Conservation (phyloP, 2,888 invertebrate genomes). For the Zaprionus bogoriensis region DNA sequence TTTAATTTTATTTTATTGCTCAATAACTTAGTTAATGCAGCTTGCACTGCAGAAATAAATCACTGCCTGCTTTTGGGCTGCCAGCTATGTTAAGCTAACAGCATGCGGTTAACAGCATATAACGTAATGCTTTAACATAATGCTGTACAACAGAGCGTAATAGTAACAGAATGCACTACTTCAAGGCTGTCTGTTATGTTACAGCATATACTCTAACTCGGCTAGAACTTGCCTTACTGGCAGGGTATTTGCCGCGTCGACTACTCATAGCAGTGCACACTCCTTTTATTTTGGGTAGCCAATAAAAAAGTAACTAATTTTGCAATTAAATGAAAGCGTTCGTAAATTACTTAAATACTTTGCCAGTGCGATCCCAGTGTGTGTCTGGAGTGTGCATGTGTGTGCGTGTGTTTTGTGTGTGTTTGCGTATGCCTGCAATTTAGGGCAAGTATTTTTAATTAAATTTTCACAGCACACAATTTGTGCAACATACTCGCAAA, state of each 20-base stretch:
- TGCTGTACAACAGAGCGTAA: not conserved
- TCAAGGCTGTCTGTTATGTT: no score
- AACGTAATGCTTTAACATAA: not conserved
- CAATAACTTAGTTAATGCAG: not conserved
- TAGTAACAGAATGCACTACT: not conserved
- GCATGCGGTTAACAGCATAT: not conserved
- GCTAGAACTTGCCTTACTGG: no score
- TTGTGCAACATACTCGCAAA: slow-evolving; percentile 23
- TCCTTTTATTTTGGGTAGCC: slow-evolving; percentile 1
- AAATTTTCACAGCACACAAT: slow-evolving; percentile 55
- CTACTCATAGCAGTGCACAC: not conserved
- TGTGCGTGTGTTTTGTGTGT: slow-evolving; percentile 5
- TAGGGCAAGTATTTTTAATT: slow-evolving; percentile 73
- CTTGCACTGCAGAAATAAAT: not conserved
- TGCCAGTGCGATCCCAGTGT: slow-evolving; percentile 12
- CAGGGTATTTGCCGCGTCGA: slow-evolving; percentile 8
- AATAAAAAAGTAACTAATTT: slow-evolving; percentile 60
- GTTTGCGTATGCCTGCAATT: slow-evolving; percentile 38
- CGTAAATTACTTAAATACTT: slow-evolving; percentile 66
- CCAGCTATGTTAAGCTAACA: not conserved
- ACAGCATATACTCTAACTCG: no score
- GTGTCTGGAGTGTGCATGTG: slow-evolving; percentile 1
- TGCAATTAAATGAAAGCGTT: slow-evolving; percentile 63
- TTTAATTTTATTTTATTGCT: no score
- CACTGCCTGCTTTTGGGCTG: not conserved